Evolutionary conservation across 1,140 invertebrate genomes (phyloP), one percentile per base, ranked within the genome.

Genomic region (Apis laboriosa): DNA sequence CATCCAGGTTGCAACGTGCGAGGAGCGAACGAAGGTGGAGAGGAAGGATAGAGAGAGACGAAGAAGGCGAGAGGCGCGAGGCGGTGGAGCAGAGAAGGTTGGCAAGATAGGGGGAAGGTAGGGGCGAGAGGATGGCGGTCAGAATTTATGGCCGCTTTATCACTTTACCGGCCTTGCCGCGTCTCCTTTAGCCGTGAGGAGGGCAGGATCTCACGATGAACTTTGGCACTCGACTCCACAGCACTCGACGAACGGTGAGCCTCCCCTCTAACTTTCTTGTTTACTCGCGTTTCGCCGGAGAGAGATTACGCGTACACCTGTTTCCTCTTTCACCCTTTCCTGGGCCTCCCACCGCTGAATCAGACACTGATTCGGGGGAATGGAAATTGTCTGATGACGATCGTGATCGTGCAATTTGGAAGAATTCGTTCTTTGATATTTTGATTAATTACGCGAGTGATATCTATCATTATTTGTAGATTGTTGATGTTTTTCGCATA

Each of bases 141-240:
- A 91, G 86, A 94, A 94, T 94, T 94, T 94, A 94, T 93, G 93
- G 93, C 90, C 91, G 93, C 93, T 94, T 94, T 94, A 94, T 93
- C 93, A 94, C 93, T 94, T 94, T 93, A 92, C 93, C 92, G 93
- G 91, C 92, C 91, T 92, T 92, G 91, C 92, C 86, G 89, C 90
- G 90, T 92, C 91, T 91, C 90, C 90, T 93, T 90, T 91, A 90
- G 89, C 89, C 84, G 87, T 87, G 90, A 92, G 91, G 88, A 91
- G 90, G 89, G 90, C 90, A 92, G 92, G 90, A 93, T 93, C 92
- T 91, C 88, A 89, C 90, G 92, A 93, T 93, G 92, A 94, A 94
- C 93, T 93, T 94, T 94, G 93, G 92, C 92, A 94, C 92, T 92
- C 91, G 88, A 93, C 91, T 91, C 83, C 79, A 89, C 80, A 89